Conservation (phyloP, 2,113 vertebrate species). For the Vulpes ferrilata region DNA sequence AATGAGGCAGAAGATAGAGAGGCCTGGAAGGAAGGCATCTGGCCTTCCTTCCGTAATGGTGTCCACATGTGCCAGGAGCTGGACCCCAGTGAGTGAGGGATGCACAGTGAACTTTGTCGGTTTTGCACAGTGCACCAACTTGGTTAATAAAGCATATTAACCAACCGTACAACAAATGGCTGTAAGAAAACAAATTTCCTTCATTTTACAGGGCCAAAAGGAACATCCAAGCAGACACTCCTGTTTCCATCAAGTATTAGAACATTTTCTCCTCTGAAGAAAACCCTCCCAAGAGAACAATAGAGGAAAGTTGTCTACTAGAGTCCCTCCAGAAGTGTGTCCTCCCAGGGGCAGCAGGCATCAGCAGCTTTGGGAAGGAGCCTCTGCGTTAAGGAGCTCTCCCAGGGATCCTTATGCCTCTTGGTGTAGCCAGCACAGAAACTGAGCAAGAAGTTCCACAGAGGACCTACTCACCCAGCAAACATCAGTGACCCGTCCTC, state of each 20-base stretch:
- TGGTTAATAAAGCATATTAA: not conserved
- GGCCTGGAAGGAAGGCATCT: not conserved
- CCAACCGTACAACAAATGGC: not conserved
- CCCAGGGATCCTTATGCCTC: not conserved
- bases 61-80: conserved; percentile 22
- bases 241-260: not conserved
- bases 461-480: not conserved
- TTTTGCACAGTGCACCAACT: not conserved
- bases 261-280: not conserved
- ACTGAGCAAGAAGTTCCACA: not conserved
- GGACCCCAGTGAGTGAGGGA: not conserved
- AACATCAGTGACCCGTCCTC: not conserved
- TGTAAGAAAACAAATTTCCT: conserved; percentile 11
- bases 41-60: not conserved
- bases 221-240: not conserved
- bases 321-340: not conserved
- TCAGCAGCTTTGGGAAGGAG: not conserved
- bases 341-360: not conserved
- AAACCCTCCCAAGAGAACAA: conserved; percentile 18
- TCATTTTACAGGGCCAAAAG: not conserved
- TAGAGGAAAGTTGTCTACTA: not conserved
- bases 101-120: not conserved
- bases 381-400: not conserved
- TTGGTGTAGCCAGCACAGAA: not conserved
- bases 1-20: conserved; percentile 60